A percentile compares a stretch with the other conserved stretches of the same genome.
These are phyloP conservation scores for Margarornis squamiger DNA, from an alignment of 2,797 vertebrate genomes.

Conservation along the genomic window DNA sequence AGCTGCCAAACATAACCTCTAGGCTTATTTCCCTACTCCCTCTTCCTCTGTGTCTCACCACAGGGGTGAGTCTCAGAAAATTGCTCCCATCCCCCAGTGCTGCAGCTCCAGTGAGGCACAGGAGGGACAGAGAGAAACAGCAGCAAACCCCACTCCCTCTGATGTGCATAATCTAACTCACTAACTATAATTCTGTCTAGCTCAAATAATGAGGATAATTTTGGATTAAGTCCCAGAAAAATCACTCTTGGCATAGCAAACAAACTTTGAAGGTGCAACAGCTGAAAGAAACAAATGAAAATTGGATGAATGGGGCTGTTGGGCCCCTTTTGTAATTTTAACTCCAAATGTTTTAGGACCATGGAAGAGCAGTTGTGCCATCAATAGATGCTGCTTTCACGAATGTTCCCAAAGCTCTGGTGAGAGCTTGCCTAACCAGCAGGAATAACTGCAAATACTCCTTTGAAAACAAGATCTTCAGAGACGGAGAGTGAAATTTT, in stretches of 20 bases:
- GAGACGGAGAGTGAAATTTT: not conserved
- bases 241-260: not conserved
- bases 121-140: not conserved
- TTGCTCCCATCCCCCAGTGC: not conserved
- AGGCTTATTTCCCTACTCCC: accelerated
- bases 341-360: not conserved
- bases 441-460: not conserved
- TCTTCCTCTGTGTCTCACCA: not conserved
- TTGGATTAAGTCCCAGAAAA: slow-evolving; percentile 22
- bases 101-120: not conserved
- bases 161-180: not conserved
- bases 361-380: not conserved
- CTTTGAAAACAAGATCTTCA: not conserved
- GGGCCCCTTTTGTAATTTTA: not conserved
- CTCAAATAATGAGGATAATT: not conserved
- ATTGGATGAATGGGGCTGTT: not conserved
- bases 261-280: not conserved
- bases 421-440: not conserved
- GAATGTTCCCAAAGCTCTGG: not conserved
- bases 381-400: not conserved
- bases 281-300: slow-evolving; percentile 1
- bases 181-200: not conserved
- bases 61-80: not conserved
- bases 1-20: not conserved
- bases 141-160: not conserved